Conservation (phyloP, 2,888 invertebrate genomes). For the Sipha maydis region DNA sequence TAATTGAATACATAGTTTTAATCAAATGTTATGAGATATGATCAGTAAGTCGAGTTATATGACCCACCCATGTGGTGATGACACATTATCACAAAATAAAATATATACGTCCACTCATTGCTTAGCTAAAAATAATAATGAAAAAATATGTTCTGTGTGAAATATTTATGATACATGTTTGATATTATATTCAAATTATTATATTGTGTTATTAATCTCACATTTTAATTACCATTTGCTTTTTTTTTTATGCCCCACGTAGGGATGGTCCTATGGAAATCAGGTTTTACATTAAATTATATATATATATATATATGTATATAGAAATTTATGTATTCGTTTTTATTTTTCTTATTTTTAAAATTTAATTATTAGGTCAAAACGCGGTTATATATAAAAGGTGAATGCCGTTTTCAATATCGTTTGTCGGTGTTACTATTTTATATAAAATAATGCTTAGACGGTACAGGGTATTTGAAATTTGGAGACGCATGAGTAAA, state of each 20-base stretch:
- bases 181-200: background rate
- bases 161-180: background rate
- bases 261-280: constrained; percentile 62
- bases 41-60: too few relatives aligned
- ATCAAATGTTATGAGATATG: too few relatives aligned
- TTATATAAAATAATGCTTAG: background rate
- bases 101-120: background rate
- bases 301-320: background rate
- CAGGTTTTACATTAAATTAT: constrained; percentile 54
- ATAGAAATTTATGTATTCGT: background rate
- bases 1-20: too few relatives aligned
- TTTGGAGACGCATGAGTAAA: too few relatives aligned
- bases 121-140: background rate
- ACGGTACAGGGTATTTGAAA: too few relatives aligned
- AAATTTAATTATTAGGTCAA: background rate
- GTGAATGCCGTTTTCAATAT: background rate
- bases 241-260: constrained; percentile 59
- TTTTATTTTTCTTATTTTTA: background rate
- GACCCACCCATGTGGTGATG: too few relatives aligned
- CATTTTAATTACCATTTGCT: constrained; percentile 14
- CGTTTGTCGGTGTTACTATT: background rate
- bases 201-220: background rate
- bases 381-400: background rate
- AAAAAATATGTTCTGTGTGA: background rate
- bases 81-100: too few relatives aligned